Base-by-base conservation (phyloP, 2,888 invertebrate species). In the Nomada goodeniana region DNA sequence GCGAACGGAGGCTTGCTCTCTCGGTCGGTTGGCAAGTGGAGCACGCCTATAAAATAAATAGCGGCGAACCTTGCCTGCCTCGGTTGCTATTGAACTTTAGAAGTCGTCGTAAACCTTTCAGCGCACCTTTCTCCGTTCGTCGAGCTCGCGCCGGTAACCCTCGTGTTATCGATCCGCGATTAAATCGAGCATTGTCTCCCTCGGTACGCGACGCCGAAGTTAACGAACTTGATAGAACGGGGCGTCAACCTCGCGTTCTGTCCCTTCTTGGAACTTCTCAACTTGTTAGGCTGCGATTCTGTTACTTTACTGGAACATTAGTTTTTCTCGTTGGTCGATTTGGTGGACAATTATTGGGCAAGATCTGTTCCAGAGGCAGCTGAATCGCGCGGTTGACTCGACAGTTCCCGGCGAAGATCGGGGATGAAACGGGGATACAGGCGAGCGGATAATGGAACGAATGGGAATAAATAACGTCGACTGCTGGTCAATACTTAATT, bases 1-100 rank as follows among this genome's bases (percentile, higher is more conserved):
- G 82, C 76, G 82, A 87, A 86, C 73, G 85, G 79, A 80, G 67
- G 53, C 74, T 59, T 74, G 5, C 53, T 61, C 70, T 70, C 65
- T 55, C 82, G 72, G 20, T 53, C 69, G 65, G 61, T 67, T 76
- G 76, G 80, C 89, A 90, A 90, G 86, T 89, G 87, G 86, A 89
- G 90, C 88, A 84, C 79, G 82, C 75, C 82, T 87, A 87, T 86
- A 90, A 89, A 89, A 89, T 88, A 88, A 90, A 88, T 85, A 84
- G 83, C 84, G 61, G 65, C 83, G 77, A 86, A 87, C 84, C 87
- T 81, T 75, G 82, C 78, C 61, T 53, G 76, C 82, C 57, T 60
- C 71, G 83, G 63, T 84, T 83, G 89, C 86, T 88, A 89, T 90
- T 89, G 90, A 90, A 90, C 89, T 89, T 88, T 88, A 85, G 69